Percentiles rank a stretch among this genome's conserved stretches.
These are phyloP conservation scores for Elephas maximus DNA, from an alignment of 2,113 vertebrate genomes.

Conservation along the genomic window DNA sequence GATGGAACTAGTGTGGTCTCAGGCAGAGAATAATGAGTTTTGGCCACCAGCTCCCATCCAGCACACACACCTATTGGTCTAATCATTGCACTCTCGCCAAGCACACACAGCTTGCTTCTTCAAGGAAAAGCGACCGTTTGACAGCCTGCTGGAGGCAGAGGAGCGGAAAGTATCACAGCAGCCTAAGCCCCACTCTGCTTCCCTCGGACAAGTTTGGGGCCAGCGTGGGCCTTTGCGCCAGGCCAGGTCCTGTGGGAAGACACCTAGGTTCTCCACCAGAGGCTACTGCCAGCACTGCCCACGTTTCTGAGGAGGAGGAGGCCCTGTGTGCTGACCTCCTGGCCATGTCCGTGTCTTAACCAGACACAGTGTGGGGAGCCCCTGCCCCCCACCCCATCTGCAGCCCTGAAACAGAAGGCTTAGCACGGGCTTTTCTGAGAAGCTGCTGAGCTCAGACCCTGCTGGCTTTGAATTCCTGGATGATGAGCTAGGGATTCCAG, in stretches of 20 bases:
- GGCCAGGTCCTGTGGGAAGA: not conserved
- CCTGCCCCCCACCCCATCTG: not conserved
- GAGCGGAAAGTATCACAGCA: conserved; percentile 65
- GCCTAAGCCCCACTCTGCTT: not conserved
- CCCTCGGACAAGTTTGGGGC: not conserved
- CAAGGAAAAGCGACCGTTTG: conserved; percentile 63
- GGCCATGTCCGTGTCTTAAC: not conserved
- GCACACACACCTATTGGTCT: not conserved
- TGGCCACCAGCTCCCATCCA: not conserved
- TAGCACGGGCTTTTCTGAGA: conserved; percentile 54
- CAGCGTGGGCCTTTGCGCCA: accelerated
- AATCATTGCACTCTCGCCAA: not conserved
- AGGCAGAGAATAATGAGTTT: not conserved
- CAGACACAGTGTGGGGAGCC: not conserved
- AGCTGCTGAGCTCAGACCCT: conserved; percentile 77
- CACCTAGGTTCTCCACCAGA: not conserved
- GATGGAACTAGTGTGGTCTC: conserved; percentile 31
- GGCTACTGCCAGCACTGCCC: not conserved
- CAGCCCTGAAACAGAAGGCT: not conserved
- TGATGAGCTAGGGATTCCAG: conserved; percentile 78
- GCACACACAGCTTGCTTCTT: conserved; percentile 68
- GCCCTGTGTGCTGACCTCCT: not conserved
- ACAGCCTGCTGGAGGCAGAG: not conserved
- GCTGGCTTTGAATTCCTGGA: conserved; percentile 82
- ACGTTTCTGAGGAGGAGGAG: not conserved